Evolutionary conservation across 2,888 invertebrate species (phyloP).

Genomic region (Enchytraeus crypticus): DNA sequence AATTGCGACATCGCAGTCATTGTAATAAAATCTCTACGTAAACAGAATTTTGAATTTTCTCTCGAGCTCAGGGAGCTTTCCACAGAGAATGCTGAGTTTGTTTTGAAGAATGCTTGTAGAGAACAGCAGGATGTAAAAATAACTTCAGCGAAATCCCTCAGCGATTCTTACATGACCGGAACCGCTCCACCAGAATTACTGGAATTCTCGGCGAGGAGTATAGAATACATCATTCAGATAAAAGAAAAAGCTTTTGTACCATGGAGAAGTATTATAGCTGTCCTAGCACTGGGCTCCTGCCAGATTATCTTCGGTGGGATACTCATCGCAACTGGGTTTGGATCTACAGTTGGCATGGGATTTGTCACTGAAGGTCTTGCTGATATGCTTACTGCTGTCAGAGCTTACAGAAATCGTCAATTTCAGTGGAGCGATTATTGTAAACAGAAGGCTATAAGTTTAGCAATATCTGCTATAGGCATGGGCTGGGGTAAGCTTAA

Average conservation of each 20-base stretch:
- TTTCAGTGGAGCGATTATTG: background rate
- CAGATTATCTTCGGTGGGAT: background rate
- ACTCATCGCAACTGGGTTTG: background rate
- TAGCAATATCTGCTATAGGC: background rate
- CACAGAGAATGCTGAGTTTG: background rate
- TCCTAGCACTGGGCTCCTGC: background rate
- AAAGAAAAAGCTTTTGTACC: background rate
- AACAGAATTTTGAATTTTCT: background rate
- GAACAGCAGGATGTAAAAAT: background rate
- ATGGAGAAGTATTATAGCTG: background rate
- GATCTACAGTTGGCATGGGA: slow-evolving; percentile 1
- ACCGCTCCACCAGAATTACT: background rate
- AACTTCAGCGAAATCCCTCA: background rate
- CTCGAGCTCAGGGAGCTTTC: background rate
- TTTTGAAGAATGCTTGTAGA: background rate
- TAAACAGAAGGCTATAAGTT: background rate
- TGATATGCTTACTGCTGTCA: background rate
- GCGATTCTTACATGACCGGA: background rate
- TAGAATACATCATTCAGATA: background rate
- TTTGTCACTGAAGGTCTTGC: background rate
- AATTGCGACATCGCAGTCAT: background rate
- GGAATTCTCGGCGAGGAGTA: background rate
- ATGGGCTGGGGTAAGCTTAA: background rate
- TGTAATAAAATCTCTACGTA: background rate
- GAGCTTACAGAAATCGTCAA: background rate